Conservation (phyloP, 2,888 invertebrate species). For the Rutpela maculata region DNA sequence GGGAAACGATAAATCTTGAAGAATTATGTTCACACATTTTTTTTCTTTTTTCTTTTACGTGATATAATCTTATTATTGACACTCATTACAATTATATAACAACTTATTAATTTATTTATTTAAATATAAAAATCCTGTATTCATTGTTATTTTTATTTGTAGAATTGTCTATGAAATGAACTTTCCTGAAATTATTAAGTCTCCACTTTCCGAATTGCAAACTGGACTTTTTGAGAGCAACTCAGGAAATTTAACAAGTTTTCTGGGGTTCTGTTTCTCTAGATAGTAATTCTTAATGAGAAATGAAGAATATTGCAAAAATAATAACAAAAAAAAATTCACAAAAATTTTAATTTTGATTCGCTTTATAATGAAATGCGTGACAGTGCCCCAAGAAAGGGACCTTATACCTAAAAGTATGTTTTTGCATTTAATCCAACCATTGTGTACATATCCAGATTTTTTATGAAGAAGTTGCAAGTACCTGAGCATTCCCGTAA, state of each 20-base stretch:
- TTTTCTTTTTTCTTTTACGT: conserved; percentile 2
- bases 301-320: not conserved
- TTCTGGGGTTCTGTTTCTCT: not conserved
- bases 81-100: conserved; percentile 35
- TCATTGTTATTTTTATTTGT: not conserved
- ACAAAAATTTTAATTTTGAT: not conserved
- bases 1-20: conserved; percentile 21
- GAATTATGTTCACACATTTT: not conserved
- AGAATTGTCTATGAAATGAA: conserved; percentile 5
- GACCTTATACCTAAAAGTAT: too few species aligned
- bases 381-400: too few species aligned
- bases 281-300: not conserved
- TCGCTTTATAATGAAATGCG: not conserved
- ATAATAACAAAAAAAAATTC: too few species aligned
- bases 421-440: too few species aligned
- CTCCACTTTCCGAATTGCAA: not conserved
- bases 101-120: conserved; percentile 27
- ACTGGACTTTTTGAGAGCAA: conserved; percentile 21
- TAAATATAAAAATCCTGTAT: conserved; percentile 16
- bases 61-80: conserved; percentile 39
- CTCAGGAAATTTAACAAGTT: not conserved
- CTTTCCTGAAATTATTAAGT: not conserved
- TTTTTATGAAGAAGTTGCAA: too few species aligned
- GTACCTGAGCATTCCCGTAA: too few species aligned
- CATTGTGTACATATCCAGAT: too few species aligned